Base-by-base conservation (phyloP, 2,888 invertebrate species). In the Drosophila nigritarsus region DNA sequence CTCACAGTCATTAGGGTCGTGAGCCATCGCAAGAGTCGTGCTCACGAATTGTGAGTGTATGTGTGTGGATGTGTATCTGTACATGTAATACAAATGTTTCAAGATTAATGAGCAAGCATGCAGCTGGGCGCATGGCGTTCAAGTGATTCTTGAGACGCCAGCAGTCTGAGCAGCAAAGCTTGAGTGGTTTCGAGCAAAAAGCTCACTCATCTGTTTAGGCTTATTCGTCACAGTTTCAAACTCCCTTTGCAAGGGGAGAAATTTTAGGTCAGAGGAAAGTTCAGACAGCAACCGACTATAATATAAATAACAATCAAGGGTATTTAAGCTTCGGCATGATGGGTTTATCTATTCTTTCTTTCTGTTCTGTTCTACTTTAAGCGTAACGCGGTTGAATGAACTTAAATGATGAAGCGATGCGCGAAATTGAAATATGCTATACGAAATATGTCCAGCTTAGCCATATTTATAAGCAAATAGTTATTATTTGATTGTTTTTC, bases 1-100 rank as follows among this genome's bases (percentile, higher is more conserved):
- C 90, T 84, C 86, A 90, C 89, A 81, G 69, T 79, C 90, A 87
- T 87, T 90, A 89, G 79, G 86, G 87, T 87, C 89, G 89, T 77
- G 74, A 81, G 51, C 66, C 66, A 69, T 70, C 68, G 60, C 65
- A 59, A 59, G 82, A 73, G 79, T 86, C 79, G 75, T 82, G 89
- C 70, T 83, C 82, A 78, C 90, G 69, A 74, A 78, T 81, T 77
- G 82, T 74, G 71, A 49, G 53, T 36, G 45, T 1, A 15, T 45
- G 45, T 7, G 13, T 45, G 8, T 8, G 45, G 29, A 45, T 27
- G 56, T 48, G 36, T 20, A 20, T 20, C 9, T 38, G 53, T 51
- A 54, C 45, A 51, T 24, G 15, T 45, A 45, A 30, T 15, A 13
- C n/a, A 36, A 30, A 53, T 51, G 51, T 51, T 49, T 66, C 49